Conservation (phyloP, 2,113 vertebrate genomes). For the Camarhynchus parvulus region DNA sequence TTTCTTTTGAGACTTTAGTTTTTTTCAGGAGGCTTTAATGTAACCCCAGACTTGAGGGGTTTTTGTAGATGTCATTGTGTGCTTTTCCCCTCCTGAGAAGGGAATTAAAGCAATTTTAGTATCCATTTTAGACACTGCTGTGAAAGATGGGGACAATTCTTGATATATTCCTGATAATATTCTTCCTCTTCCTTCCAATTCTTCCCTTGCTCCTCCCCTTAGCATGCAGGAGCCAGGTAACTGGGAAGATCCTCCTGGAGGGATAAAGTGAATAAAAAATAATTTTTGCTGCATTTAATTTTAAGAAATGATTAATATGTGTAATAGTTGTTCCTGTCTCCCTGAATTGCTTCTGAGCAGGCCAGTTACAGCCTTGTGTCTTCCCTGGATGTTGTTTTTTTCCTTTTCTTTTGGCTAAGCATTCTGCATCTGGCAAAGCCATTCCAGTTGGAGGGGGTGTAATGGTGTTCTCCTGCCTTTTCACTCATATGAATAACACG, state of each 20-base stretch:
- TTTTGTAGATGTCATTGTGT: fast-evolving
- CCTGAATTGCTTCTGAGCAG: neutral
- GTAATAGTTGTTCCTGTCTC: neutral
- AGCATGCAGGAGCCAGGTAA: neutral
- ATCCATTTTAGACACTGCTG: neutral
- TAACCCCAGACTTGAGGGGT: neutral
- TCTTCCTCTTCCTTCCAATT: no score
- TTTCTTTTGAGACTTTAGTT: neutral
- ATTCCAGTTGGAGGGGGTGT: neutral
- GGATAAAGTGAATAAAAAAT: neutral
- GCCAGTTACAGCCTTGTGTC: neutral
- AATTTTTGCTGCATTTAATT: neutral
- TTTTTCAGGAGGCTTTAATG: neutral
- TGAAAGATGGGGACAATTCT: neutral
- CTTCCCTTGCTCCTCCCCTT: neutral
- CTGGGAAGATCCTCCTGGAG: neutral
- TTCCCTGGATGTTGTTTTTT: neutral
- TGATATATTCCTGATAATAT: neutral
- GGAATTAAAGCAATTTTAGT: neutral
- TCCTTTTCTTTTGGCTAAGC: neutral
- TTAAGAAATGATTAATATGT: neutral
- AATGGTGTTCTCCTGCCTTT: neutral
- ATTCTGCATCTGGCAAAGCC: neutral
- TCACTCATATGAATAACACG: neutral
- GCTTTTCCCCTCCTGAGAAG: neutral